Evolutionary conservation across 2,888 invertebrate species (phyloP), one percentile per base, ranked within the genome.

Genomic region (Phaedon cochleariae): DNA sequence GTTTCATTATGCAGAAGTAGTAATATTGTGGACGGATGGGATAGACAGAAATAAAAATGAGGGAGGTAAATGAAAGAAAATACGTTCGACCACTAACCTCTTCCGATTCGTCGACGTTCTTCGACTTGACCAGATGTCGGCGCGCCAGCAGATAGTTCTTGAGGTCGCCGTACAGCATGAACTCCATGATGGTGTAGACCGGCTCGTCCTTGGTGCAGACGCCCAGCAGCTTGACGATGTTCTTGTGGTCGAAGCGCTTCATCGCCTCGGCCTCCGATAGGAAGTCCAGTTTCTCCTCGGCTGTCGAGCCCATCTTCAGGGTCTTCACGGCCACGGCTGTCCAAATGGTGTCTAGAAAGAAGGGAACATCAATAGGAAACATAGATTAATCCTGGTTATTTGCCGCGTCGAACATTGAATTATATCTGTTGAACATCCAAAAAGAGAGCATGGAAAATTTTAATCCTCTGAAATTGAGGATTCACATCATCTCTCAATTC

Each of bases 251-350:
- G 82, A 97, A 95, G 52, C 93, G 88, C 80, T 96, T 96, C 96
- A 97, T 97, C 20, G 95, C 92, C 81, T 96, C 95, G 1, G 96
- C 96, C 82, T 97, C 97, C 58, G 94, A 92, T 41, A 97, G 85
- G 78, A 97, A 97, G 81, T 97, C 96, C 20, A 96, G 85, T 80
- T 95, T 95, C 79, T 95, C 94, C 73, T 96, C 95, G 1, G 91
- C 90, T 7, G 88, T 88, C 0, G 94, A 93, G 2, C 94, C 94
- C 37, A 90, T 86, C 83, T 96, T 95, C 2, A 96, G 85, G 0
- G 96, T 95, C 83, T 97, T 97, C 0, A 96, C 94, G 10, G 95
- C 95, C 10, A 95, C 93, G 0, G 93, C 92, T 5, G 90, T 87
- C n/a, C n/a, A n/a, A n/a, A n/a, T n/a, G n/a, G n/a, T n/a, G n/a